A percentile compares a stretch with the other conserved stretches of the same genome.
Evolutionary conservation across 1,140 invertebrate species (phyloP).

Genomic region (Calephelis virginiensis): DNA sequence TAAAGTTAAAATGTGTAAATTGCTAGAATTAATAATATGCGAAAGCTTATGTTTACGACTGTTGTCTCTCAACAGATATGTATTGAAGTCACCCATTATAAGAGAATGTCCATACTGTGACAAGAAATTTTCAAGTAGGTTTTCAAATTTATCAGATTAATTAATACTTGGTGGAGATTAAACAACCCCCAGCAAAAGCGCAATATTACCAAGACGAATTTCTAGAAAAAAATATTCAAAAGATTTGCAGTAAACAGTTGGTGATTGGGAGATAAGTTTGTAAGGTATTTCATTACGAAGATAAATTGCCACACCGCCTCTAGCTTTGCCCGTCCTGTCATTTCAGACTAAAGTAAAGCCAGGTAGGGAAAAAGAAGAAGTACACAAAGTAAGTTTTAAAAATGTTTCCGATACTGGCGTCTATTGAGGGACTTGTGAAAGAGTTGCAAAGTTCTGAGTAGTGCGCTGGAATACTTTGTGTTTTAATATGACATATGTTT

Average conservation of each 20-base stretch:
- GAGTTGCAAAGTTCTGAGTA: neutral
- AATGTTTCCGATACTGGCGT: neutral
- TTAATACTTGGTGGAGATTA: too few relatives aligned
- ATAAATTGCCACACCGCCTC: too few relatives aligned
- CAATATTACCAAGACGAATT: too few relatives aligned
- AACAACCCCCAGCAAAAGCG: too few relatives aligned
- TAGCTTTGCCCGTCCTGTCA: too few relatives aligned
- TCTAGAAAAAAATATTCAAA: too few relatives aligned
- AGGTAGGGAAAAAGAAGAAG: too few relatives aligned
- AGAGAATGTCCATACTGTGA: neutral
- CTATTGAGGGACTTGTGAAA: neutral
- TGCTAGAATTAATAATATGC: neutral
- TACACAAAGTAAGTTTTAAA: too few relatives aligned
- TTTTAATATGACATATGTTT: neutral
- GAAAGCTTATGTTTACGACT: neutral
- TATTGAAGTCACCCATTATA: neutral
- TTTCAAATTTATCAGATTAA: neutral
- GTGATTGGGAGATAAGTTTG: too few relatives aligned
- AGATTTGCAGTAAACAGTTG: too few relatives aligned
- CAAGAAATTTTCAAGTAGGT: neutral
- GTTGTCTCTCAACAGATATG: neutral
- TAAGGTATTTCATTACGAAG: too few relatives aligned
- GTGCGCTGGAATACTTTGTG: neutral
- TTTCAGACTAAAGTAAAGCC: too few relatives aligned
- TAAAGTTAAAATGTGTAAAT: constrained; percentile 20